Percentiles rank a stretch among this genome's conserved stretches.
Conservation (phyloP, 35 echinoderm and acorn worm species). For the Apostichopus californicus region DNA sequence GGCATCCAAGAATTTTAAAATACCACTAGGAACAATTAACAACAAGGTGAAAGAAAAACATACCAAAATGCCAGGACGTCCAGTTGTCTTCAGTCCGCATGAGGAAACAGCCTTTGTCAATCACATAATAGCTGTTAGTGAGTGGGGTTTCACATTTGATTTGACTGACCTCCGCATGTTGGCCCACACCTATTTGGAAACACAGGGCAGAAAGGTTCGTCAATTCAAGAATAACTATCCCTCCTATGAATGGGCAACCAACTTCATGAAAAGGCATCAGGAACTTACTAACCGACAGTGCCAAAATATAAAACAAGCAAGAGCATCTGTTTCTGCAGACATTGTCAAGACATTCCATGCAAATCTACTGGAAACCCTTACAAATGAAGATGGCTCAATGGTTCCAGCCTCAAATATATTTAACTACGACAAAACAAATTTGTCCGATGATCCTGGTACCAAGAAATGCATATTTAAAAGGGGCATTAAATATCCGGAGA, state of each 20-base stretch:
- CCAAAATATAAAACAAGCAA: slow-evolving; percentile 45
- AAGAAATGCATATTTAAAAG: slow-evolving; percentile 45
- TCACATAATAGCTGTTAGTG: slow-evolving; percentile 25
- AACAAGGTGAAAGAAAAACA: slow-evolving; percentile 46
- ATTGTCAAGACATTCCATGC: slow-evolving; percentile 27
- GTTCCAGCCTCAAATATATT: slow-evolving; percentile 34
- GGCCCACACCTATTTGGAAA: slow-evolving; percentile 28
- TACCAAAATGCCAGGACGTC: slow-evolving; percentile 38
- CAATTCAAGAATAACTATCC: background rate
- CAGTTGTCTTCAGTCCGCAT: slow-evolving; percentile 23
- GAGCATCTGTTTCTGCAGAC: slow-evolving; percentile 47
- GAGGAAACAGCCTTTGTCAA: slow-evolving; percentile 12
- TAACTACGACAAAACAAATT: slow-evolving; percentile 39
- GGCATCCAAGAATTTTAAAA: slow-evolving; percentile 24
- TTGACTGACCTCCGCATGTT: slow-evolving; percentile 36
- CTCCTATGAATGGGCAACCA: slow-evolving; percentile 36
- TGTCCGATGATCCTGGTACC: slow-evolving; percentile 31
- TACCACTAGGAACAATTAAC: slow-evolving; percentile 25
- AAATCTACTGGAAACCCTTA: slow-evolving; percentile 22
- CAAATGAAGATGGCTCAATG: slow-evolving; percentile 39
- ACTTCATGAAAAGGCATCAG: slow-evolving; percentile 23
- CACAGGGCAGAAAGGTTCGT: slow-evolving; percentile 19
- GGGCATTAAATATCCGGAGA: slow-evolving; percentile 37
- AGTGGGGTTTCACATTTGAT: slow-evolving; percentile 52
- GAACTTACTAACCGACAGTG: slow-evolving; percentile 24